phyloP scores from a whole-genome alignment of 2,113 vertebrate genomes.

The Seriola aureovittata region DNA sequence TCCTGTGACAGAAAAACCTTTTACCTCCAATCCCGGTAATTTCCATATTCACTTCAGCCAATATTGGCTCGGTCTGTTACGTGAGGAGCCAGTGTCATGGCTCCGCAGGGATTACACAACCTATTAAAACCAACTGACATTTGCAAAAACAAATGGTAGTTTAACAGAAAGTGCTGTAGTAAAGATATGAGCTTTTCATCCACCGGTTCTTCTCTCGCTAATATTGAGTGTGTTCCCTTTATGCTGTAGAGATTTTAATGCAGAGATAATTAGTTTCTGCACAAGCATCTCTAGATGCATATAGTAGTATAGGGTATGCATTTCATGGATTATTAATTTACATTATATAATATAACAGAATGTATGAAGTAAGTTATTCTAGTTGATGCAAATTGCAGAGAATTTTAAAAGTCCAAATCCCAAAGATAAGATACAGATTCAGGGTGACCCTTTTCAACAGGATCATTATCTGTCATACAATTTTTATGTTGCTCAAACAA shows the following conservation, averaged over 20 bases:
- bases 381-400: conserved; percentile 4
- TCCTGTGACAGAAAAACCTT: conserved; percentile 58
- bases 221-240: background rate
- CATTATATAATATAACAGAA: background rate
- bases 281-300: background rate
- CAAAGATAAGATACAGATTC: background rate
- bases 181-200: conserved; percentile 24
- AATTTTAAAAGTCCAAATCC: background rate
- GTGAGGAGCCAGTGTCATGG: conserved; percentile 45
- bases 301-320: background rate
- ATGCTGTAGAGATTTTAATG: background rate
- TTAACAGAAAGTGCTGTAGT: conserved; percentile 33
- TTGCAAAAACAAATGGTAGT: conserved; percentile 61
- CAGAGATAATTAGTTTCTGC: background rate
- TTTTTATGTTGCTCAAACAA: background rate
- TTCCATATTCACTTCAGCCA: conserved; percentile 56
- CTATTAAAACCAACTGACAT: conserved; percentile 61
- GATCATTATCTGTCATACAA: background rate
- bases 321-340: conserved; percentile 35
- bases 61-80: background rate
- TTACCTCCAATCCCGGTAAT: conserved; percentile 52
- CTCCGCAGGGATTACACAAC: conserved; percentile 46
- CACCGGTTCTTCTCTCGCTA: background rate
- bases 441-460: no score
- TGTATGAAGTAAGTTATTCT: background rate